Percentiles rank a stretch among this genome's conserved stretches.
phyloP scores from a whole-genome alignment of 2,888 invertebrate genomes.

The Andrena minutula region DNA sequence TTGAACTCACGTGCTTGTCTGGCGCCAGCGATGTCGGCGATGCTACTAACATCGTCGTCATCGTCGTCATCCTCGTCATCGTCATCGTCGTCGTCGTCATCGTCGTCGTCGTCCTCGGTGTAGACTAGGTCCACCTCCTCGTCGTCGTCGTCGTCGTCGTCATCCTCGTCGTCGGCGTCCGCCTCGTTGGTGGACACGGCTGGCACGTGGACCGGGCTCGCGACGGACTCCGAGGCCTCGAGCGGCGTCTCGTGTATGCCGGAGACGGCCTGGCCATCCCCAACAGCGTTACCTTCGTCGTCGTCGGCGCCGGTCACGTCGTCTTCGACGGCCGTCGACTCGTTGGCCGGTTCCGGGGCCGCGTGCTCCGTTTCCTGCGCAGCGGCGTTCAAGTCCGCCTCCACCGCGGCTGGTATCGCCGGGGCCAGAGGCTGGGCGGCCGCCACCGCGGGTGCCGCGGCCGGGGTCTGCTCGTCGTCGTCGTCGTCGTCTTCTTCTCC shows the following conservation, averaged over 20 bases:
- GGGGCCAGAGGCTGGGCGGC: slow-evolving; percentile 79
- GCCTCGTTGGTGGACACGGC: slow-evolving; percentile 85
- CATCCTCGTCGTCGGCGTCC: slow-evolving; percentile 88
- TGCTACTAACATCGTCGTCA: slow-evolving; percentile 89
- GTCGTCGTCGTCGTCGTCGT: slow-evolving; percentile 88
- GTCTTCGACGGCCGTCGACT: slow-evolving; percentile 74
- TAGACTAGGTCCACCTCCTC: slow-evolving; percentile 84
- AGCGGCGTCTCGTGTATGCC: slow-evolving; percentile 84
- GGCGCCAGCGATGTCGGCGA: slow-evolving; percentile 89
- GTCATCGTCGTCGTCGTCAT: slow-evolving; percentile 88
- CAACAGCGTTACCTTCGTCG: slow-evolving; percentile 83
- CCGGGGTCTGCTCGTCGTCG: slow-evolving; percentile 87
- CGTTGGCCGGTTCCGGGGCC: slow-evolving; percentile 81
- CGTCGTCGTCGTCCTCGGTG: slow-evolving; percentile 86
- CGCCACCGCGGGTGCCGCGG: slow-evolving; percentile 76
- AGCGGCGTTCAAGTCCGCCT: slow-evolving; percentile 79
- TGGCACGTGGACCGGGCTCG: slow-evolving; percentile 68
- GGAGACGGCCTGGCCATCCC: slow-evolving; percentile 83
- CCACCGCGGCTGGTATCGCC: slow-evolving; percentile 78
- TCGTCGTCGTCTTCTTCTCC: slow-evolving; percentile 87
- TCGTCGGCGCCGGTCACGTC: slow-evolving; percentile 76
- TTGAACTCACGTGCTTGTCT: slow-evolving; percentile 95
- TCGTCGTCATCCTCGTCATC: slow-evolving; percentile 89
- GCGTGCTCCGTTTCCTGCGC: slow-evolving; percentile 81
- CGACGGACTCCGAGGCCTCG: slow-evolving; percentile 81